These are phyloP conservation scores for Tragulus kanchil DNA, from an alignment of 2,113 vertebrate genomes.

Conservation along the genomic window DNA sequence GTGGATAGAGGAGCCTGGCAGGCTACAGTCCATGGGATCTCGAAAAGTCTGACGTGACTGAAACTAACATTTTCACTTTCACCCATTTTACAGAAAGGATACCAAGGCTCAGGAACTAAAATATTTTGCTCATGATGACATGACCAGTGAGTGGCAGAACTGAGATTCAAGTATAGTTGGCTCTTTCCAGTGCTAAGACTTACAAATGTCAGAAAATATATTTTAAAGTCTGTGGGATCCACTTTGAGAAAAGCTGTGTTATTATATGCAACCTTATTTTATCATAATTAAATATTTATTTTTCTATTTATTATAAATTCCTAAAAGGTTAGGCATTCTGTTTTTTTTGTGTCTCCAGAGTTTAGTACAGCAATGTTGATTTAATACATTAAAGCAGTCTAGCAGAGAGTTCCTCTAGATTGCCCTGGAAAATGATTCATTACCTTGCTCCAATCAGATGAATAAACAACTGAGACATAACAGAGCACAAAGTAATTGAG, in stretches of 20 bases:
- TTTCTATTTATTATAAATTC: conserved; percentile 19
- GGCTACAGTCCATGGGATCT: background rate
- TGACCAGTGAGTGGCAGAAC: background rate
- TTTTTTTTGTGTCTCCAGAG: background rate
- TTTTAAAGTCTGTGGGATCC: background rate
- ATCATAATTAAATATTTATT: background rate
- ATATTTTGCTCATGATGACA: background rate
- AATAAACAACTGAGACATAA: background rate
- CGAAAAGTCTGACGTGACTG: background rate
- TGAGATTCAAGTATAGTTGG: background rate
- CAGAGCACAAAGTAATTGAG: background rate
- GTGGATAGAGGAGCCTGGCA: background rate
- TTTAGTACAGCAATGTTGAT: background rate
- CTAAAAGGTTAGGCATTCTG: background rate
- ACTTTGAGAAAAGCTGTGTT: background rate
- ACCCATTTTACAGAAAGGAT: background rate
- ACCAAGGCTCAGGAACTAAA: background rate
- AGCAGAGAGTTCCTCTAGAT: background rate
- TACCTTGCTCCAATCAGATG: background rate
- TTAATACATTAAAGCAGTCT: background rate
- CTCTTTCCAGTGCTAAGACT: background rate
- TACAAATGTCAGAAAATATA: background rate
- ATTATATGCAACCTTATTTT: background rate
- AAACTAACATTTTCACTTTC: background rate
- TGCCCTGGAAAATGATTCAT: background rate